Base-by-base conservation (phyloP, 2,113 vertebrate genomes). In the Hemichromis elongatus region DNA sequence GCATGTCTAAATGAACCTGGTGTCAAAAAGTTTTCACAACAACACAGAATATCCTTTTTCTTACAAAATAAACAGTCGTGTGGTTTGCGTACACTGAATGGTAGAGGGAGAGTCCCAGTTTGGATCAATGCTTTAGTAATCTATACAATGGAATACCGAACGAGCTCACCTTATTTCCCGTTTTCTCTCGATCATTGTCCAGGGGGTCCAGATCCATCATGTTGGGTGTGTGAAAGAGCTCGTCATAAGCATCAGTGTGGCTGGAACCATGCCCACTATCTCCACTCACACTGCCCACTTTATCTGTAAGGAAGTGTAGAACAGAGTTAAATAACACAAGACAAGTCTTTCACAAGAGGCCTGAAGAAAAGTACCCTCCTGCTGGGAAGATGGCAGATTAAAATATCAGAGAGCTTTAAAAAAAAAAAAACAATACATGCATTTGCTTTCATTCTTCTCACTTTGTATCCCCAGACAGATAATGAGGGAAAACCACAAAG, bases 191-290 rank as follows among this genome's bases (percentile, higher is more conserved):
- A 42, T 97, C 96, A 4, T 85, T 89, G 28, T 97, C 96, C 92
- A 98, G 94, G 12, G 95, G 84, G 37, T 96, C 92, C 77, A 95
- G 55, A 26, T 98, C 97, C 57, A 96, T 97, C 7, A 94, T 68
- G 77, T 56, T 80, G 19, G 96, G 56, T 86, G 81, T 95, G 66
- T 98, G 97, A 95, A 99, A 99, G 52, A 99, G 97, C 84, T 98
- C 97, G 79, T 99, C 97, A 1, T 99, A 99, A 80, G 90, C 96
- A 85, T 98, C 97, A 35, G 84, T 94, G 21, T 95, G 94, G 78
- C 90, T 81, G 83, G 94, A 96, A n/a, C 96, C 94, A 11, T 95
- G 97, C 33, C 94, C 91, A 83, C 97, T 97, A 77, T 95, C 96
- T 84, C 95, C 92, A 54, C 94, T 95, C 6, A 87, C 93, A 90